Conservation (phyloP, 2,113 vertebrate genomes). For the Zosterops pallidus region DNA sequence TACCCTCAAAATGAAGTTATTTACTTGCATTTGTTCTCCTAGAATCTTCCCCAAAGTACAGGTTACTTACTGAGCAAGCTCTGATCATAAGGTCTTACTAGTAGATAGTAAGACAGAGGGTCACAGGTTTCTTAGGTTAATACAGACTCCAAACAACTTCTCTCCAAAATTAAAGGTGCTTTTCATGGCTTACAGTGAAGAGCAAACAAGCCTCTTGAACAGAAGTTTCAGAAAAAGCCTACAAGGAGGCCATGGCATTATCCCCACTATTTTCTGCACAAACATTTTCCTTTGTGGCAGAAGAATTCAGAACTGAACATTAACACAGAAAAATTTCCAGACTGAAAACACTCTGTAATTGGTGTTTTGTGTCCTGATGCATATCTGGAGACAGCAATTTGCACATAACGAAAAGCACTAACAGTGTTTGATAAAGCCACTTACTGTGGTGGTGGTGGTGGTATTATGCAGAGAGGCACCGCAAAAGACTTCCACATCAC, state of each 20-base stretch:
- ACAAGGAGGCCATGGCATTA: not conserved
- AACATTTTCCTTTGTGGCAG: not conserved
- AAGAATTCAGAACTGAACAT: not conserved
- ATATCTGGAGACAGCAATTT: not conserved
- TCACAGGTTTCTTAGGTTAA: not conserved
- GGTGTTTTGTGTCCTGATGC: accelerated
- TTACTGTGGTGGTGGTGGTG: not conserved
- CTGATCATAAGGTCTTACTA: not conserved
- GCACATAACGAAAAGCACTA: not conserved
- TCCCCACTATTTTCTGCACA: not conserved
- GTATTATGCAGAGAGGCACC: not conserved
- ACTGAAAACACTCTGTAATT: not conserved
- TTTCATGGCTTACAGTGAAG: not conserved
- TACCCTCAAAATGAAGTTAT: not conserved
- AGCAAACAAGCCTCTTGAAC: not conserved
- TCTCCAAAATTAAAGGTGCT: not conserved
- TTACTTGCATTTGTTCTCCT: not conserved
- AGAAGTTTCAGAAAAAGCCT: not conserved
- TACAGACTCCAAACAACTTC: not conserved
- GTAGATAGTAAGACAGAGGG: not conserved
- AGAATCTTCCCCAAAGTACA: not conserved
- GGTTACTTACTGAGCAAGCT: not conserved
- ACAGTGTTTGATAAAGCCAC: not conserved
- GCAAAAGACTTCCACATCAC: not conserved
- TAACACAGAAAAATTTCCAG: not conserved